Evolutionary conservation across 2,888 invertebrate genomes (phyloP).

Genomic region (Drosophila melanosoma): DNA sequence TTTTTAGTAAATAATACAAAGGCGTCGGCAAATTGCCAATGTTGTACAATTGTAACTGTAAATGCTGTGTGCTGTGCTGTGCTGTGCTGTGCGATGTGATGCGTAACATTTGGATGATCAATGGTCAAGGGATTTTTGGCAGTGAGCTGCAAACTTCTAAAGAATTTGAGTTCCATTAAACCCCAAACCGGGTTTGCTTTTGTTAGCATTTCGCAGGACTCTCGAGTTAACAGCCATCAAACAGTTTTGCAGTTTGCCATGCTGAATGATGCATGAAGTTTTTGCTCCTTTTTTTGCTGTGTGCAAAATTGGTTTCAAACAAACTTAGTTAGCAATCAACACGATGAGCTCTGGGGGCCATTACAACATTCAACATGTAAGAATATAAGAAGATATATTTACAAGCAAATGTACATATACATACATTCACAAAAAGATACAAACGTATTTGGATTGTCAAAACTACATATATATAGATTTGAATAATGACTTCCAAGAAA

Average conservation of each 20-base stretch:
- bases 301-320: slow-evolving; percentile 23
- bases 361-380: background rate
- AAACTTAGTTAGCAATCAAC: slow-evolving; percentile 44
- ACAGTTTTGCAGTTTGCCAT: slow-evolving; percentile 45
- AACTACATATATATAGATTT: background rate
- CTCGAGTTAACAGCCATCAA: slow-evolving; percentile 44
- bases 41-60: slow-evolving; percentile 51
- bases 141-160: slow-evolving; percentile 42
- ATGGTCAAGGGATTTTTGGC: slow-evolving; percentile 50
- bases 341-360: slow-evolving; percentile 16
- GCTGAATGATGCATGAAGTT: slow-evolving; percentile 70
- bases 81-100: slow-evolving; percentile 32
- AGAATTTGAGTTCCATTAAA: slow-evolving; percentile 69
- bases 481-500: slow-evolving; percentile 22
- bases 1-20: slow-evolving; percentile 76
- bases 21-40: slow-evolving; percentile 67
- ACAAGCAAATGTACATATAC: background rate
- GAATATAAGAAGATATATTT: slow-evolving; percentile 4
- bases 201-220: slow-evolving; percentile 14
- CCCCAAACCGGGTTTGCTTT: slow-evolving; percentile 20
- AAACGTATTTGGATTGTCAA: background rate
- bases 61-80: slow-evolving; percentile 44
- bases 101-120: slow-evolving; percentile 66
- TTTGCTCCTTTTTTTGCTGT: slow-evolving; percentile 19
- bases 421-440: background rate